Evolutionary conservation across 2,113 vertebrate species (phyloP).

Genomic region (Passer montanus): DNA sequence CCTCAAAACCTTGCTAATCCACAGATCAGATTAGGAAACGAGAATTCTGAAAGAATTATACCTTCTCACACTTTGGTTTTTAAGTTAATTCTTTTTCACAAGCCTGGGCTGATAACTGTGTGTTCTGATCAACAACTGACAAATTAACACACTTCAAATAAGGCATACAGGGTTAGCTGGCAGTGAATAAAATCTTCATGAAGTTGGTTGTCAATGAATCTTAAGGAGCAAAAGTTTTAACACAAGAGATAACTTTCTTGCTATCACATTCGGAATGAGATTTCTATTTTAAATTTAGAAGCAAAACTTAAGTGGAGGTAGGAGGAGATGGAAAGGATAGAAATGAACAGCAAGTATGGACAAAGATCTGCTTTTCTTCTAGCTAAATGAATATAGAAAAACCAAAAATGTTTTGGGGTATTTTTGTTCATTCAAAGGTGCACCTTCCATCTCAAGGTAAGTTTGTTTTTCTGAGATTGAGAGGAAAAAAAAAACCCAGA

Average conservation of each 20-base stretch:
- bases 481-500: background rate
- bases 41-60: background rate
- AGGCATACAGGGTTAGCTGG: background rate
- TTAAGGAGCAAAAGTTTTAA: background rate
- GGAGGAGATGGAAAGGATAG: background rate
- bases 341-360: background rate
- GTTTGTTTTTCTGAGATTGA: background rate
- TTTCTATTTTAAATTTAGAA: background rate
- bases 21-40: background rate
- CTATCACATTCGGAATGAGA: background rate
- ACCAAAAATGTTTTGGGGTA: background rate
- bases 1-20: background rate
- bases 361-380: background rate
- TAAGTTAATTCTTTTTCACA: background rate
- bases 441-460: background rate
- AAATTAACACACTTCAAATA: background rate
- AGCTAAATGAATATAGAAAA: background rate
- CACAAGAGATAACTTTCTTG: background rate
- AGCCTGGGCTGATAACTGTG: background rate
- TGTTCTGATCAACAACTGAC: background rate
- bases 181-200: background rate
- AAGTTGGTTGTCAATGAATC: background rate
- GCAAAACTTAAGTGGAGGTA: background rate
- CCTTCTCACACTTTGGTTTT: background rate
- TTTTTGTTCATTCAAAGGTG: background rate